A percentile compares a stretch with the other conserved stretches of the same genome.
phyloP scores from a whole-genome alignment of 2,888 invertebrate species.

The Drosophila cognata region DNA sequence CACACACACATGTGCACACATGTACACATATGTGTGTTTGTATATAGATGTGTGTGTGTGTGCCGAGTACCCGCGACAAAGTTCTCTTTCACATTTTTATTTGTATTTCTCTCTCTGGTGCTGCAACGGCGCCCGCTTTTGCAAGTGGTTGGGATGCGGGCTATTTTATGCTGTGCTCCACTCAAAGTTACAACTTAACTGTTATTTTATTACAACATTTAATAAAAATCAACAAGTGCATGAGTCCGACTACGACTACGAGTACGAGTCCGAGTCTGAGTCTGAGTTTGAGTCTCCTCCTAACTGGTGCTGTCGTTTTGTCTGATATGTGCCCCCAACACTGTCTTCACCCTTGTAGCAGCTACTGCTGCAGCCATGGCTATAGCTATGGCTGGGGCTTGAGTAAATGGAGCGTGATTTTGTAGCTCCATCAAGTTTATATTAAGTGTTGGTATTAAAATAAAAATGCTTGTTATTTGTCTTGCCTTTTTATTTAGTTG shows the following conservation, averaged over 20 bases:
- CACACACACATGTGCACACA: neutral
- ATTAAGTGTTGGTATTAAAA: conserved; percentile 81
- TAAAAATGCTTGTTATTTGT: conserved; percentile 81
- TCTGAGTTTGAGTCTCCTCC: conserved; percentile 1
- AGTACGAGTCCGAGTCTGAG: conserved; percentile 33
- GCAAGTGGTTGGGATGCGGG: conserved; percentile 45
- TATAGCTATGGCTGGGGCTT: conserved; percentile 47
- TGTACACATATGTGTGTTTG: neutral
- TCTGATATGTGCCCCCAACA: conserved; percentile 12
- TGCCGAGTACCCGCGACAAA: conserved; percentile 41
- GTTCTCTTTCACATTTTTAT: conserved; percentile 41
- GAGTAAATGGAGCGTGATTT: conserved; percentile 81
- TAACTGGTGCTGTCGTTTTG: conserved; percentile 11
- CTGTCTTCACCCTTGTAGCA: conserved; percentile 38
- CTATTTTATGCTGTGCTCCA: conserved; percentile 67
- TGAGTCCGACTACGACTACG: conserved; percentile 50
- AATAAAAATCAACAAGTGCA: conserved; percentile 81
- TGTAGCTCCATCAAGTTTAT: conserved; percentile 81
- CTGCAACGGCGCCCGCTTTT: conserved; percentile 16
- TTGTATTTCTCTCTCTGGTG: conserved; percentile 27
- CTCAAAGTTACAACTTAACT: conserved; percentile 82
- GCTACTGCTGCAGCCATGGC: conserved; percentile 7
- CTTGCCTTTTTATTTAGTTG: conserved; percentile 75
- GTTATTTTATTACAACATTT: conserved; percentile 81
- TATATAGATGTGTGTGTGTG: conserved; percentile 29